phyloP scores from a whole-genome alignment of 2,888 invertebrate species.

The Dryococelus australis region DNA sequence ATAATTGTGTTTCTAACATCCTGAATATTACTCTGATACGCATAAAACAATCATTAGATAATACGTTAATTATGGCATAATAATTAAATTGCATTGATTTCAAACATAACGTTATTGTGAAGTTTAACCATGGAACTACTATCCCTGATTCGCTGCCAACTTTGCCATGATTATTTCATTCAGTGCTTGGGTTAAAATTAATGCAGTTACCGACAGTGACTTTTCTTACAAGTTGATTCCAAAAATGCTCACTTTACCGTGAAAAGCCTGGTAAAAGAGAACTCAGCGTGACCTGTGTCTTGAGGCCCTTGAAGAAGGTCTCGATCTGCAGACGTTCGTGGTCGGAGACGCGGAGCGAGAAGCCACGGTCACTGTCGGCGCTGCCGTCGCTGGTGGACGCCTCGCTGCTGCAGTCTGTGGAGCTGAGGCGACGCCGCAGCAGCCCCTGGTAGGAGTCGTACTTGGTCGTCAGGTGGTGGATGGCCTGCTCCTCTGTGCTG shows the following conservation, averaged over 20 bases:
- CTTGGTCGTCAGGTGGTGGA: conserved; percentile 42
- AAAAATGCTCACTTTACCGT: no score
- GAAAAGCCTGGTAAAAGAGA: no score
- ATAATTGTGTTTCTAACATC: no score
- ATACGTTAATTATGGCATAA: no score
- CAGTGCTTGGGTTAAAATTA: no score
- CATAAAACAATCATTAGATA: no score
- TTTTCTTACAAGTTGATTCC: no score
- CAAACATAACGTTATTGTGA: not conserved
- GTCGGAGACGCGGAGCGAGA: conserved; percentile 62
- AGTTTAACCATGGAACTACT: not conserved
- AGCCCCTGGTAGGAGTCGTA: conserved; percentile 45
- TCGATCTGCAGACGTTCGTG: conserved; percentile 74
- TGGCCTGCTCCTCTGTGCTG: conserved; percentile 36
- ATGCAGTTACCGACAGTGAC: no score
- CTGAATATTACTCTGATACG: no score
- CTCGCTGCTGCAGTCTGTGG: conserved; percentile 39
- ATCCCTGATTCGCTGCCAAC: no score
- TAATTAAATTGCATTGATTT: no score
- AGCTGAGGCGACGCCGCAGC: conserved; percentile 40
- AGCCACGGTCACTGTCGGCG: conserved; percentile 29
- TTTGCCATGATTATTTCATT: no score
- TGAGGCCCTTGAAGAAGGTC: conserved; percentile 76
- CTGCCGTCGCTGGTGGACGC: conserved; percentile 36
- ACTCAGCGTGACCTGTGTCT: conserved; percentile 67